phyloP scores from a whole-genome alignment of 2,113 vertebrate genomes.

The Struthidea cinerea region DNA sequence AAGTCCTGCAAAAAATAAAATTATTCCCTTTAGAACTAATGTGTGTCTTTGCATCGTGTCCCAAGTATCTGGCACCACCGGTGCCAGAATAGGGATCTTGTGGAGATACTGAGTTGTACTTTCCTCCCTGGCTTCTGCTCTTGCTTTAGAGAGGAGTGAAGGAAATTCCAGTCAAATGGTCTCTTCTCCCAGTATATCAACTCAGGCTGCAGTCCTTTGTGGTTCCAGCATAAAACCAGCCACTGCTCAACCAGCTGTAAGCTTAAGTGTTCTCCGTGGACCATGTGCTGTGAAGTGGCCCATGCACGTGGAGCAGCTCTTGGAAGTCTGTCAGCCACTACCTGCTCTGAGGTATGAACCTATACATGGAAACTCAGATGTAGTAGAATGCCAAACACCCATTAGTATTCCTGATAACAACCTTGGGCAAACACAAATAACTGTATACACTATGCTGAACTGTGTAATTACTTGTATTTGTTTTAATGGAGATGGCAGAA shows the following conservation, averaged over 20 bases:
- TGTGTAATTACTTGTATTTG: not conserved
- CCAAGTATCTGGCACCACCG: not conserved
- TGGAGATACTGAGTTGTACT: not conserved
- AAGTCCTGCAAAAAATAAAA: not conserved
- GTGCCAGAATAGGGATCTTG: not conserved
- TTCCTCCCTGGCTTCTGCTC: not conserved
- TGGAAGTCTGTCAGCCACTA: not conserved
- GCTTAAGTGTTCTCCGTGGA: not conserved
- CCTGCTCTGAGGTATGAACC: not conserved
- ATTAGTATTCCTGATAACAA: not conserved
- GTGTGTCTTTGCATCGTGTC: not conserved
- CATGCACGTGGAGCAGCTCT: accelerated
- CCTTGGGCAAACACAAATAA: not conserved
- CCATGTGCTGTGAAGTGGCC: not conserved
- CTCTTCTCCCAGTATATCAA: not conserved
- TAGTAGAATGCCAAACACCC: not conserved
- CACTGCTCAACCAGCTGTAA: not conserved
- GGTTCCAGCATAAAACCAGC: not conserved
- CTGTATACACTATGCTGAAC: not conserved
- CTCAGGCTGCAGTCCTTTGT: not conserved
- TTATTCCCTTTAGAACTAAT: not conserved
- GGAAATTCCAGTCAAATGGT: not conserved
- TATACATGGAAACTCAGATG: not conserved
- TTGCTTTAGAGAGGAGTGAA: not conserved
- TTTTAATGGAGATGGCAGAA: not conserved